A percentile compares a stretch with the other conserved stretches of the same genome.
phyloP scores from a whole-genome alignment of 2,888 invertebrate species.

The Polydrusus tereticollis region DNA sequence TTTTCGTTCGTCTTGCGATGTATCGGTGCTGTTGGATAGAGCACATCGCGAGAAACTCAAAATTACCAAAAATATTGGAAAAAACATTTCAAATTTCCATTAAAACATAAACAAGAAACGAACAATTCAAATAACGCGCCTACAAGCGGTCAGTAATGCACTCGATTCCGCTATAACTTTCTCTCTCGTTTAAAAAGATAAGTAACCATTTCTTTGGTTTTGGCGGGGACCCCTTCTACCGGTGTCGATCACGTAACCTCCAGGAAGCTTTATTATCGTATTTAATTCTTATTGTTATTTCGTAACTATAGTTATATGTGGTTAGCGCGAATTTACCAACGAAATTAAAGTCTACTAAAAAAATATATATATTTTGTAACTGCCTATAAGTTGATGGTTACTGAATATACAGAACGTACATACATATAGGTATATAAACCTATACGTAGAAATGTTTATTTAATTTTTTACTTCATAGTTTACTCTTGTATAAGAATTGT shows the following conservation, averaged over 20 bases:
- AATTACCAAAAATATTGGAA: constrained; percentile 6
- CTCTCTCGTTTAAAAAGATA: constrained; percentile 53
- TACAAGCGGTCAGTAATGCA: constrained; percentile 22
- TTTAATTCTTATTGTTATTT: constrained; percentile 38
- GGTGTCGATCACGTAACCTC: constrained; percentile 49
- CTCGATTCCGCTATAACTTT: constrained; percentile 51
- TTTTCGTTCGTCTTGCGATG: constrained; percentile 19
- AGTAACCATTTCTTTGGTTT: constrained; percentile 54
- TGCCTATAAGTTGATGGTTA: too few relatives aligned
- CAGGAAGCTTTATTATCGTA: constrained; percentile 50
- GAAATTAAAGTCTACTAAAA: constrained; percentile 21
- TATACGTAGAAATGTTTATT: too few relatives aligned
- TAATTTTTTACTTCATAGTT: too few relatives aligned
- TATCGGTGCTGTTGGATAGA: constrained; percentile 25
- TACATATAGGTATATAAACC: too few relatives aligned
- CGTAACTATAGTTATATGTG: constrained; percentile 25
- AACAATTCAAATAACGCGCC: constrained; percentile 18
- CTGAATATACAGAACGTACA: too few relatives aligned
- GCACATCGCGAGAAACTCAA: constrained; percentile 15
- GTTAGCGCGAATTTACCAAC: constrained; percentile 31
- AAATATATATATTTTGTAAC: constrained; percentile 14
- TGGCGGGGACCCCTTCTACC: constrained; percentile 53
- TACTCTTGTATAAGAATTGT: too few relatives aligned
- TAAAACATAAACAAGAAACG: background rate
- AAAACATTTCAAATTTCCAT: constrained; percentile 7